Base-by-base conservation (phyloP, 2,888 invertebrate species). In the Diaperis boleti region DNA sequence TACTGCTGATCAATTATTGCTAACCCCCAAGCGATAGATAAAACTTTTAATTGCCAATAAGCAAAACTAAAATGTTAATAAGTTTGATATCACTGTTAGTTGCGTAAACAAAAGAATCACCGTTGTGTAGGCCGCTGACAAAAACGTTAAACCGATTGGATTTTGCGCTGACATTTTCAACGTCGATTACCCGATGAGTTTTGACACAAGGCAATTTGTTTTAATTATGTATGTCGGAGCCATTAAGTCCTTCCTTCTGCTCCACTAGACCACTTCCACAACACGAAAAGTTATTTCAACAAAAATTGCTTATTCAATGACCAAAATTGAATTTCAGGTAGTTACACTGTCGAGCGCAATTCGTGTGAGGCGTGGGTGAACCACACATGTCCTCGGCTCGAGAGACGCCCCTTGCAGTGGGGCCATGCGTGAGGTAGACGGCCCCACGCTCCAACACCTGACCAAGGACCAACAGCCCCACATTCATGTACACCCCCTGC, bases 401-500 rank as follows among this genome's bases (percentile, higher is more conserved):
- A 49, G 62, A 62, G 55, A 64, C 65, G 74, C 73, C 74, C 74
- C 73, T 69, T 69, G 50, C 64, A 66, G 68, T 70, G 76, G 76
- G 74, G 74, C 69, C 69, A 76, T 76, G 76, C 76, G 76, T 71
- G 76, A 75, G 75, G 70, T 76, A 75, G 73, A 69, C 67, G 69
- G 71, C 69, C 70, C 72, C 72, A 67, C 69, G 71, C 73, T 75
- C 69, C 64, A 65, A 71, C 70, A 72, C 65, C 69, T 72, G 62
- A 70, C 72, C 69, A 71, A 74, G 74, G 73, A 72, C 67, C 72
- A 74, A 59, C 69, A 74, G 69, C 74, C 76, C 69, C 72, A 75
- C 76, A 73, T 76, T 76, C 75, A 76, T 76, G 76, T 73, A 69
- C 76, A 76, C 76, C 74, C 71, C 72, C 72, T 76, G 72, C 71